phyloP scores from a whole-genome alignment of 2,888 invertebrate genomes.

The Hermaeophaga mercurialis region DNA sequence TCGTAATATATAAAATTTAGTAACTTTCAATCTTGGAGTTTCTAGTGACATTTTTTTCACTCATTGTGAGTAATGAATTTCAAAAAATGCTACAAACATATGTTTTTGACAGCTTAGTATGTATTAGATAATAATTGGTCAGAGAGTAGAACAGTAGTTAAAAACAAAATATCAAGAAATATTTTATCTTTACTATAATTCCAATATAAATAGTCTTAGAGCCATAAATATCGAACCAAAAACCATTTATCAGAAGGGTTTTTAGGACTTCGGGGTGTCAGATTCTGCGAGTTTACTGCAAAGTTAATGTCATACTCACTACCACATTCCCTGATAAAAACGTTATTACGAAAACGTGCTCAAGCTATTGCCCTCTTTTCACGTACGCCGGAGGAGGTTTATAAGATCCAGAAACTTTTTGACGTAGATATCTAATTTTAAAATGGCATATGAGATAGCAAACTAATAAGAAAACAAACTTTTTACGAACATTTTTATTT shows the following conservation, averaged over 20 bases:
- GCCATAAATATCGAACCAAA: constrained; percentile 48
- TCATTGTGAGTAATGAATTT: too few relatives aligned
- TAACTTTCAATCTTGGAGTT: too few relatives aligned
- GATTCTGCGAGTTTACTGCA: constrained; percentile 49
- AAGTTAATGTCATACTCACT: constrained; percentile 55
- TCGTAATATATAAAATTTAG: too few relatives aligned
- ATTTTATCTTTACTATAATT: not conserved
- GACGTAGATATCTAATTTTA: constrained; percentile 11
- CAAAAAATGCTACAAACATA: too few relatives aligned
- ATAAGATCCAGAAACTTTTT: constrained; percentile 13
- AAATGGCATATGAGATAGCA: not conserved
- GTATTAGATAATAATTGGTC: too few relatives aligned
- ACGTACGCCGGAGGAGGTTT: constrained; percentile 31
- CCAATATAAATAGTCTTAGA: constrained; percentile 45
- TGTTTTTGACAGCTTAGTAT: too few relatives aligned
- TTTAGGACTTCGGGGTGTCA: constrained; percentile 43
- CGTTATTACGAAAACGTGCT: constrained; percentile 55
- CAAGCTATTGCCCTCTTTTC: constrained; percentile 41
- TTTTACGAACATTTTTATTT: too few relatives aligned
- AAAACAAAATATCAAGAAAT: too few relatives aligned
- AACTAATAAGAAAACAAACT: not conserved
- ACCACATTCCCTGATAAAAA: constrained; percentile 54
- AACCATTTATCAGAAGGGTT: constrained; percentile 51
- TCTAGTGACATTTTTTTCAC: too few relatives aligned
- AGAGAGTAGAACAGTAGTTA: too few relatives aligned